Base-by-base conservation (phyloP, 2,888 invertebrate genomes). In the Cecidostiba fungosa region DNA sequence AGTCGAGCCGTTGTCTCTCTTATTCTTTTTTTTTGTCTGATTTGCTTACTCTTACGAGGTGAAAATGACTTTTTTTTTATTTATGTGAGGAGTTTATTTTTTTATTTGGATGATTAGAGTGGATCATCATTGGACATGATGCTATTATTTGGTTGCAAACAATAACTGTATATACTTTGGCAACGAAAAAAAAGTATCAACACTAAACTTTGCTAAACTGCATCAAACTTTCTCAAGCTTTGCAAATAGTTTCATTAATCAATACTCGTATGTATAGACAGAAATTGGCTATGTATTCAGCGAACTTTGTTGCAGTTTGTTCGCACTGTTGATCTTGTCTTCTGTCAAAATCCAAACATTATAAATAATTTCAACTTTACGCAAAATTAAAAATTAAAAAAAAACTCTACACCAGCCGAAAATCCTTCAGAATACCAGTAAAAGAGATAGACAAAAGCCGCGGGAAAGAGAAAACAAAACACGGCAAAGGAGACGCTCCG, bases 401-500 rank as follows among this genome's bases (percentile, higher is more conserved):
- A 50, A 50, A 19, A 50, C 19, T 50, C 47, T 43, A 0, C 47
- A 47, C 19, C 19, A 19, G 50, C 50, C 50, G 50, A 50, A 50
- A 50, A 16, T 19, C 39, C 12, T 43, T 43, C 12, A 10, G 10
- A 5, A 23, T 23, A 5, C 26, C 19, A 47, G 14, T 43, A 74
- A 5, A 54, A 39, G 39, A 39, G 39, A 4, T 36, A 69, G 50
- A 6, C 29, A 29, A 6, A 50, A 72, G 16, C 26, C 23, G 23
- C 6, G 12, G 23, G 10, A 54, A 39, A 29, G 5, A n/a, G 6
- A 72, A 80, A 59, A 32, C 8, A 59, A 77, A 23, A 66, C 19
- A 32, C 12, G 32, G 50, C 23, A 16, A 39, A 2, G n/a, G 47
- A 77, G 76, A 85, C 72, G 72, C 77, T 81, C 50, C 59, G 81